Evolutionary conservation across 2,797 vertebrate genomes (phyloP).

Genomic region (Premnoplex brunnescens): DNA sequence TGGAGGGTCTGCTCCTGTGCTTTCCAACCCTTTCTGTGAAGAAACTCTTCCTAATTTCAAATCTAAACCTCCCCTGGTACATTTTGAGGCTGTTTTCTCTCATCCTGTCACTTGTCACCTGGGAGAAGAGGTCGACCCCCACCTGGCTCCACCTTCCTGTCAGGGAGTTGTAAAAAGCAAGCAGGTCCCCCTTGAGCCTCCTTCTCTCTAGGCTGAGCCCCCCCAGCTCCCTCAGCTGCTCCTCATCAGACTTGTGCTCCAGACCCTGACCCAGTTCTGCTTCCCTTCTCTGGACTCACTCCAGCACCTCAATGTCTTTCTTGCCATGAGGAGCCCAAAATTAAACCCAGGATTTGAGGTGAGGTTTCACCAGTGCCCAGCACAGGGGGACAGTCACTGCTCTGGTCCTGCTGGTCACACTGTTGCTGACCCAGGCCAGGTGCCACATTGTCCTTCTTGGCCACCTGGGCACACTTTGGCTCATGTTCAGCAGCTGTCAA

Average conservation of each 20-base stretch:
- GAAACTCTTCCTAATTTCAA: neutral
- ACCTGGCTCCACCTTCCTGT: neutral
- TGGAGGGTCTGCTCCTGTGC: too few relatives aligned
- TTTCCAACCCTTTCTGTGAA: neutral
- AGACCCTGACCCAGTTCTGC: neutral
- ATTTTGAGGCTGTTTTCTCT: neutral
- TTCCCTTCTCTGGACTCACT: neutral
- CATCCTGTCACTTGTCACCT: neutral
- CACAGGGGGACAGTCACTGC: neutral
- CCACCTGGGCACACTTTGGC: neutral
- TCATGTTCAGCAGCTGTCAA: neutral
- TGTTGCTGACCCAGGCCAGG: neutral
- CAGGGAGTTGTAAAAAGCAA: neutral
- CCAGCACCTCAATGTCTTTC: neutral
- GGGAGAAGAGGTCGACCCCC: neutral
- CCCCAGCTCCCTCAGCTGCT: neutral
- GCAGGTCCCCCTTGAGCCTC: neutral
- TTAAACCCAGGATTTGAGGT: neutral
- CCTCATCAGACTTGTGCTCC: neutral
- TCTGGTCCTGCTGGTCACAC: neutral
- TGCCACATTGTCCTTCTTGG: neutral
- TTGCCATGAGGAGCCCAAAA: neutral
- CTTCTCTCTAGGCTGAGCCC: neutral
- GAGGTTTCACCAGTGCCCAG: neutral
- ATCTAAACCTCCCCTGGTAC: neutral